Percentiles rank a stretch among this genome's conserved stretches.
Evolutionary conservation across 2,888 invertebrate genomes (phyloP).

Genomic region (Sepiola atlantica): DNA sequence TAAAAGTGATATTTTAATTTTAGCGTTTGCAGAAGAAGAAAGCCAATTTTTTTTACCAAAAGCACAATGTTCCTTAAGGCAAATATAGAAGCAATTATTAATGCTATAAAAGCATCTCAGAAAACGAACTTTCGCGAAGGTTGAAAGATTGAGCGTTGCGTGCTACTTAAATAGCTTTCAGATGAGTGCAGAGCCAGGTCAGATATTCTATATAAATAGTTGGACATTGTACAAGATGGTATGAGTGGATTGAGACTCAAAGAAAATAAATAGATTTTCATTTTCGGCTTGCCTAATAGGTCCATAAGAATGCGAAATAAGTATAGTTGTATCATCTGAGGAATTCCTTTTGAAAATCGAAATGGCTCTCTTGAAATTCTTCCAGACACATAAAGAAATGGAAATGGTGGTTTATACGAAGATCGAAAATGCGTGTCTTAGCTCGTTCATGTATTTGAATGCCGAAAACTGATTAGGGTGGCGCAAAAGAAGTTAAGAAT

Average conservation of each 20-base stretch:
- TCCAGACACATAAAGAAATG: neutral
- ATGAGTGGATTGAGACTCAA: neutral
- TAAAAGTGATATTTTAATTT: neutral
- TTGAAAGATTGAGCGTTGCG: neutral
- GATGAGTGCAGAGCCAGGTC: neutral
- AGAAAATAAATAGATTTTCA: neutral
- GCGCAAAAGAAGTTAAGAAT: neutral
- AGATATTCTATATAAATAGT: neutral
- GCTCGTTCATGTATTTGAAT: neutral
- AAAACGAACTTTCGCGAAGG: too few species aligned
- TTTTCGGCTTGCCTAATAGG: neutral
- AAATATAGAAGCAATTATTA: neutral
- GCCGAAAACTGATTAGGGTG: neutral
- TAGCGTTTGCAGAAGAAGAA: neutral
- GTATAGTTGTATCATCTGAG: neutral
- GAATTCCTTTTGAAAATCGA: neutral
- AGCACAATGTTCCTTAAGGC: neutral
- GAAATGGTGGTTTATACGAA: neutral
- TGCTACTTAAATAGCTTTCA: neutral
- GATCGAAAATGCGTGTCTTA: neutral
- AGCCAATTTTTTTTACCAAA: neutral
- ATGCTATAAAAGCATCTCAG: neutral
- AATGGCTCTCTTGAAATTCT: neutral
- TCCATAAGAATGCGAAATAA: neutral
- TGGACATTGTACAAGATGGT: neutral